Base-by-base conservation (phyloP, 2,888 invertebrate species). In the Imbricaverruca yamaguchii region DNA sequence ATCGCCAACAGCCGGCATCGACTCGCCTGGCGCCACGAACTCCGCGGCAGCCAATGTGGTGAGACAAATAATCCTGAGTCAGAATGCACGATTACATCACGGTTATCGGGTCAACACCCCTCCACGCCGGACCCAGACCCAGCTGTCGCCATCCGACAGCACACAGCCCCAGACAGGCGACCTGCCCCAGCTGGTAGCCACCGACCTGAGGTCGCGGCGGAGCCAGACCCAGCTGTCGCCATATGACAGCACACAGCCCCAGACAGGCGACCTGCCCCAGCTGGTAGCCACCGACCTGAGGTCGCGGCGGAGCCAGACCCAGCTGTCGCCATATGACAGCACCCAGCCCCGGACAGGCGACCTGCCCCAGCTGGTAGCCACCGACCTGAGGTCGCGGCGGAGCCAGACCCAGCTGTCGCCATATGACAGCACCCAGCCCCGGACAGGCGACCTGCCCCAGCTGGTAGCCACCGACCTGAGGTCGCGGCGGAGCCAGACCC, bases 271-370 rank as follows among this genome's bases (percentile, higher is more conserved):
- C 90, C 89, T 4, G 89, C n/a, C n/a, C n/a, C n/a, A n/a, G n/a
- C n/a, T n/a, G 89, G 90, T 86, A 82, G 87, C 87, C 55, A 87
- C 85, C n/a, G 87, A 85, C 78, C 90, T 86, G 11, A 86, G 83
- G 83, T 87, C 86, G 10, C 83, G 80, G 25, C 87, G n/a, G n/a
- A n/a, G n/a, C n/a, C n/a, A n/a, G n/a, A n/a, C n/a, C n/a, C n/a
- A n/a, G n/a, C n/a, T n/a, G n/a, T n/a, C n/a, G n/a, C 59, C 1
- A 4, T n/a, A 21, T 65, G 65, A n/a, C n/a, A 9, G 65, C n/a
- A 13, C n/a, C 90, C 85, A 90, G 90, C 84, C 90, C 90, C 80
- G 90, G 86, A 85, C 90, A 90, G 63, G n/a, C 89, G 84, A 23
- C 90, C 89, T 4, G 89, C n/a, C n/a, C n/a, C n/a, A n/a, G n/a